A percentile compares a stretch with the other conserved stretches of the same genome.
These are phyloP conservation scores for Gallinago paraguaiae DNA, from an alignment of 2,113 vertebrate genomes.

Conservation along the genomic window DNA sequence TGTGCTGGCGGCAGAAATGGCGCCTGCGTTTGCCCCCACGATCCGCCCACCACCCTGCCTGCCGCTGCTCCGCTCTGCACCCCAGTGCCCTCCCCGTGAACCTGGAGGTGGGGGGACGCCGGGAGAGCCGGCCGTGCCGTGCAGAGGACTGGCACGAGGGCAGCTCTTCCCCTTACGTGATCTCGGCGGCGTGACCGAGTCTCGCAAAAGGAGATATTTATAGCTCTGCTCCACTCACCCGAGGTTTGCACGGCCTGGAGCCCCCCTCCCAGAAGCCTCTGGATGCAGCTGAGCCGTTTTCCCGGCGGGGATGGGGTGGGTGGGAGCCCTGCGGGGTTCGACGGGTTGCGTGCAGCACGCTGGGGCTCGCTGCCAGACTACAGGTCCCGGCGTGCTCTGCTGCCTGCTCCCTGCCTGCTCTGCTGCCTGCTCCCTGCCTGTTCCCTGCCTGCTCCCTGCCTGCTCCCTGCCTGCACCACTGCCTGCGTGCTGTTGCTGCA, in stretches of 20 bases:
- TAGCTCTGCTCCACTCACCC: neutral
- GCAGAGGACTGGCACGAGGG: neutral
- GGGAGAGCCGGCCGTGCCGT: neutral
- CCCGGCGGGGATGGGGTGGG: neutral
- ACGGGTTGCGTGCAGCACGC: neutral
- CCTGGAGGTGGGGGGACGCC: neutral
- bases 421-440: too few species aligned
- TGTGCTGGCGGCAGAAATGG: neutral
- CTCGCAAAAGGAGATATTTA: slow-evolving; percentile 6
- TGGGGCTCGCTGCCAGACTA: slow-evolving; percentile 1
- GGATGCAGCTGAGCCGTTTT: slow-evolving; percentile 4
- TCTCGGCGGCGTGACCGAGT: neutral
- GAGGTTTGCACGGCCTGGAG: neutral
- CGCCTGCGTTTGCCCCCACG: neutral
- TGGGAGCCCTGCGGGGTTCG: neutral
- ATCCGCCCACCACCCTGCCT: neutral
- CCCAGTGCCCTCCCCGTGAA: neutral
- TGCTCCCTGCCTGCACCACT: neutral
- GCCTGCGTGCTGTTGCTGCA: neutral
- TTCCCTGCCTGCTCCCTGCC: too few species aligned
- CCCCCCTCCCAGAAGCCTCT: neutral
- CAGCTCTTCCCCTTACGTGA: neutral
- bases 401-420: neutral
- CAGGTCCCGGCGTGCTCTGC: neutral
- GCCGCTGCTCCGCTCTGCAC: neutral